A percentile compares a stretch with the other conserved stretches of the same genome.
Evolutionary conservation across 2,888 invertebrate species (phyloP).

Genomic region (Thecocarcelia acutangulata): DNA sequence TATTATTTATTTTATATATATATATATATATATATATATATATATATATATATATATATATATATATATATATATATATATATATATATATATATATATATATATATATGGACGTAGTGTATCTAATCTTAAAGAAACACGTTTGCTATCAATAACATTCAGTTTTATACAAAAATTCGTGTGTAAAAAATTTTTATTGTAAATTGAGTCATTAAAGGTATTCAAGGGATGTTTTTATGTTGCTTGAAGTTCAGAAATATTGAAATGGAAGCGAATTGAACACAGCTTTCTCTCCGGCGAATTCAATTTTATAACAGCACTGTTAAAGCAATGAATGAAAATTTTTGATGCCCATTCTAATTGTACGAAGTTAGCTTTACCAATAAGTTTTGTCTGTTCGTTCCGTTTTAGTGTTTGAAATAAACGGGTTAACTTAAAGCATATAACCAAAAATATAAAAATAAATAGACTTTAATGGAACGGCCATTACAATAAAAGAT

Average conservation of each 20-base stretch:
- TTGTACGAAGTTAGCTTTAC: constrained; percentile 43
- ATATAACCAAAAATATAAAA: constrained; percentile 20
- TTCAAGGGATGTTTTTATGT: background rate
- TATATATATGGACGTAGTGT: too few species aligned
- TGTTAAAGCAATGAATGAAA: constrained; percentile 59
- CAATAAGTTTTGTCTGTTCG: constrained; percentile 57
- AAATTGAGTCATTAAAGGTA: background rate
- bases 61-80: too few species aligned
- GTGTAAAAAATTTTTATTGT: too few species aligned
- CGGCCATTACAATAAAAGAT: background rate
- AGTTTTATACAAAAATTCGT: too few species aligned
- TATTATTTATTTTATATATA: too few species aligned
- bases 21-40: too few species aligned
- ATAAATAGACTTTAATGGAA: background rate
- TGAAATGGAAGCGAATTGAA: background rate
- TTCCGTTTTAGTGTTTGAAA: constrained; percentile 63
- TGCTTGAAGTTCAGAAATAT: background rate
- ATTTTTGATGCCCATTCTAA: constrained; percentile 30
- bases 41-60: too few species aligned
- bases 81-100: too few species aligned
- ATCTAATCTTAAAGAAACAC: too few species aligned
- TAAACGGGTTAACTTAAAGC: constrained; percentile 55
- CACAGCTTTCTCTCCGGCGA: constrained; percentile 42
- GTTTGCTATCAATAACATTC: too few species aligned
- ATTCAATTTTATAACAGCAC: constrained; percentile 29